A percentile compares a stretch with the other conserved stretches of the same genome.
Evolutionary conservation across 35 echinoderm and acorn worm species (phyloP).

Genomic region (Chiridota heheva): DNA sequence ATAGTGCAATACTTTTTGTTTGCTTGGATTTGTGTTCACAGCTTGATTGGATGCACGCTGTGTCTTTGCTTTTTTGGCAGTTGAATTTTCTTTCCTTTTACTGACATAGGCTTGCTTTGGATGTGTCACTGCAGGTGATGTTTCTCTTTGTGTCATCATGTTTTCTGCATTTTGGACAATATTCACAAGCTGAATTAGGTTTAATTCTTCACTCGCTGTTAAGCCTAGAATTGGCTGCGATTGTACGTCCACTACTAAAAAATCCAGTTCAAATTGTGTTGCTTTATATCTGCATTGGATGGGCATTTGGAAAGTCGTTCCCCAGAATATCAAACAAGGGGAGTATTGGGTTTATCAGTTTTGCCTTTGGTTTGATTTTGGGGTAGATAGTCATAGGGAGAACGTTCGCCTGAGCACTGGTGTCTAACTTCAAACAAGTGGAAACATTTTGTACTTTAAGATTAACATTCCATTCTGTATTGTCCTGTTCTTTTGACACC

Average conservation of each 20-base stretch:
- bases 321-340: conserved; percentile 35
- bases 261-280: background rate
- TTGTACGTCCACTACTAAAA: background rate
- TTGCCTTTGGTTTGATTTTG: conserved; percentile 7
- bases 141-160: no score
- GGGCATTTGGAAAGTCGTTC: background rate
- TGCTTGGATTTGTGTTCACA: background rate
- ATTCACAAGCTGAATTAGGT: conserved; percentile 1
- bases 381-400: no score
- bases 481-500: background rate
- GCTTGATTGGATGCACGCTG: no score
- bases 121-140: background rate
- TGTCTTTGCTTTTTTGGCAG: no score
- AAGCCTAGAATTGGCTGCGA: conserved; percentile 14
- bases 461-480: background rate
- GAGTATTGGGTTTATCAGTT: background rate
- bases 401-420: conserved; percentile 27
- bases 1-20: background rate
- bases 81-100: no score
- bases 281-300: background rate
- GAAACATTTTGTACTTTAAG: background rate
- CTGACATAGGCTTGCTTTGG: background rate
- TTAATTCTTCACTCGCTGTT: conserved; percentile 7
- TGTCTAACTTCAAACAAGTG: conserved; percentile 17
- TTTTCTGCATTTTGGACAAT: background rate